These are phyloP conservation scores for Apamea sordens DNA, from an alignment of 2,888 invertebrate species.

Conservation along the genomic window DNA sequence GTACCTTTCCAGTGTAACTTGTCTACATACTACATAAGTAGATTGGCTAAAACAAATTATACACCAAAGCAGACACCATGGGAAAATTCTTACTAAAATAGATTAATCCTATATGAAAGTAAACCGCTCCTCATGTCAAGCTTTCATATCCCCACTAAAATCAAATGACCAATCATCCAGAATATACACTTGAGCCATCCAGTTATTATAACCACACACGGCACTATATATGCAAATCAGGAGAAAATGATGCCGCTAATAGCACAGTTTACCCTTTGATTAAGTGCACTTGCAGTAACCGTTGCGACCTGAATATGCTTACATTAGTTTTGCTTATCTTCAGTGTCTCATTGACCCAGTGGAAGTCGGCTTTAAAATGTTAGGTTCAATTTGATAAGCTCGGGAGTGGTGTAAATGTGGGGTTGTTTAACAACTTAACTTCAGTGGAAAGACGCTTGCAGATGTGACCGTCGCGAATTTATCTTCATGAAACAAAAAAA, in stretches of 20 bases:
- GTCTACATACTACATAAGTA: neutral
- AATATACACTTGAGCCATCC: conserved; percentile 55
- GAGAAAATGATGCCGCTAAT: conserved; percentile 80
- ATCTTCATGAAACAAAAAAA: neutral
- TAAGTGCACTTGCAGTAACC: conserved; percentile 68
- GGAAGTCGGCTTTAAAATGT: conserved; percentile 37
- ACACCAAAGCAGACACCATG: conserved; percentile 14
- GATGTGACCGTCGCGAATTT: neutral
- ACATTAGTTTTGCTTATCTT: conserved; percentile 62
- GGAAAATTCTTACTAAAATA: conserved; percentile 22
- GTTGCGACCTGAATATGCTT: conserved; percentile 58
- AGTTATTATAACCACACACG: conserved; percentile 67
- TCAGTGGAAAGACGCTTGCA: conserved; percentile 16
- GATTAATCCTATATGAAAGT: conserved; percentile 31
- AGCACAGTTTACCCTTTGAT: conserved; percentile 73
- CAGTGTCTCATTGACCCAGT: conserved; percentile 55
- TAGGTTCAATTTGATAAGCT: conserved; percentile 44
- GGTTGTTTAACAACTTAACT: conserved; percentile 18
- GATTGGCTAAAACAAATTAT: neutral
- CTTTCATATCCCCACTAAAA: conserved; percentile 59
- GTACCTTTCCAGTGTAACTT: neutral
- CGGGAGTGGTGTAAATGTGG: conserved; percentile 24
- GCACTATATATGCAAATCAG: conserved; percentile 79
- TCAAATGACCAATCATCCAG: conserved; percentile 57
- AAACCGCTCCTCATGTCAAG: conserved; percentile 24